Conservation (phyloP, 2,888 invertebrate species). For the Calliopum simillimum region DNA sequence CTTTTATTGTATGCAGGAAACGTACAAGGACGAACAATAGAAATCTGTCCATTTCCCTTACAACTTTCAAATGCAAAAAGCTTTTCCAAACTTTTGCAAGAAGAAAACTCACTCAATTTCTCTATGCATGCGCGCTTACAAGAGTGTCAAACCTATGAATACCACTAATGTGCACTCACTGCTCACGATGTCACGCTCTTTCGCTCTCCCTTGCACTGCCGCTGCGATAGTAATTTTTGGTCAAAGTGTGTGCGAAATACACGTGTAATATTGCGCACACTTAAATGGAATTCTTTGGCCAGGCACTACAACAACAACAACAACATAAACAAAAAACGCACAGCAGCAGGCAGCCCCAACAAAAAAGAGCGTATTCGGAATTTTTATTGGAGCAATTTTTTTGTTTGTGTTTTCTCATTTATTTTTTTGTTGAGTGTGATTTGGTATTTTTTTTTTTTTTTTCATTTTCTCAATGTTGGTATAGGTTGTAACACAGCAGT, state of each 20-base stretch:
- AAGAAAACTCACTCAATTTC: conserved; percentile 6
- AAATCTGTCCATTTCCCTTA: too few relatives aligned
- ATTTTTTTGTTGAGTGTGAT: conserved; percentile 8
- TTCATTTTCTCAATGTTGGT: conserved; percentile 16
- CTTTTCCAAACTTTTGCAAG: background rate
- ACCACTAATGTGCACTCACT: too few relatives aligned
- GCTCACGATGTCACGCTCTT: background rate
- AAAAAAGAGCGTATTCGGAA: conserved; percentile 30
- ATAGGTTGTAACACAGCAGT: conserved; percentile 15
- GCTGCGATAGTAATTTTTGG: background rate
- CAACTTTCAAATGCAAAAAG: background rate
- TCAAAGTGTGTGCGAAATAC: conserved; percentile 25
- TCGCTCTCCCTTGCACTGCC: background rate
- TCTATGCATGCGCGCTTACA: background rate
- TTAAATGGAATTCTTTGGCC: conserved; percentile 22
- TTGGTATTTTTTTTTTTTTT: conserved; percentile 4
- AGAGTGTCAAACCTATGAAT: background rate
- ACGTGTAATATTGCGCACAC: conserved; percentile 24
- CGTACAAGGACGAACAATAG: too few relatives aligned
- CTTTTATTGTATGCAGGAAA: too few relatives aligned
- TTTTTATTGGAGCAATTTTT: conserved; percentile 38
- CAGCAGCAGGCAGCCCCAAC: background rate
- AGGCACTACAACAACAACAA: background rate
- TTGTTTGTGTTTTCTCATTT: background rate
- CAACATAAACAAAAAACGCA: background rate